Conservation (phyloP, 1,140 invertebrate genomes). For the Pteromalus puparum region DNA sequence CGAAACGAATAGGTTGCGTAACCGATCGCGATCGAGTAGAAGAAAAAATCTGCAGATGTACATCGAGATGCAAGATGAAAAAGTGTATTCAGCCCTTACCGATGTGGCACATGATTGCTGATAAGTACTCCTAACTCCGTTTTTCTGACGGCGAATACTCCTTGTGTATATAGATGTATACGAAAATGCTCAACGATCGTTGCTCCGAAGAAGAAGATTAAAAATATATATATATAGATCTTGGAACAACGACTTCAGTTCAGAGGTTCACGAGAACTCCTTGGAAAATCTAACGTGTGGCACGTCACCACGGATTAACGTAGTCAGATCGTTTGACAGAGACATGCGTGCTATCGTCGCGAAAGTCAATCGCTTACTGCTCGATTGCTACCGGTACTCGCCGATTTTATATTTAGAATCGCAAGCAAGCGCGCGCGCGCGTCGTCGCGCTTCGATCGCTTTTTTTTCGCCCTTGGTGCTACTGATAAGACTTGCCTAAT, state of each 20-base stretch:
- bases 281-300: constrained; percentile 37
- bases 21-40: not conserved
- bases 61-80: not conserved
- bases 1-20: not conserved
- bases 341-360: constrained; percentile 55
- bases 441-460: too few species aligned
- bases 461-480: not conserved
- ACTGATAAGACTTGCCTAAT: not conserved
- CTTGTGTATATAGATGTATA: too few species aligned
- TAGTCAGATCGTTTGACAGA: constrained; percentile 32
- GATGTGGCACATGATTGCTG: constrained; percentile 32
- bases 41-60: not conserved
- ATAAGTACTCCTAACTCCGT: not conserved
- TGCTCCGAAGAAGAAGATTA: too few species aligned
- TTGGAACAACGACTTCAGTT: not conserved
- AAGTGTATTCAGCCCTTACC: constrained; percentile 23
- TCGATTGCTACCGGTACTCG: not conserved
- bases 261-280: constrained; percentile 33
- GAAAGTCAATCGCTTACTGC: constrained; percentile 53
- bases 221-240: too few species aligned
- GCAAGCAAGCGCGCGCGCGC: not conserved
- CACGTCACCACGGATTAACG: constrained; percentile 19
- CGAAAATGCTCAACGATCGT: not conserved
- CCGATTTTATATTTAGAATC: constrained; percentile 60
- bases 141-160: not conserved